Evolutionary conservation across 2,888 invertebrate species (phyloP).

Genomic region (Caenorhabditis japonica): DNA sequence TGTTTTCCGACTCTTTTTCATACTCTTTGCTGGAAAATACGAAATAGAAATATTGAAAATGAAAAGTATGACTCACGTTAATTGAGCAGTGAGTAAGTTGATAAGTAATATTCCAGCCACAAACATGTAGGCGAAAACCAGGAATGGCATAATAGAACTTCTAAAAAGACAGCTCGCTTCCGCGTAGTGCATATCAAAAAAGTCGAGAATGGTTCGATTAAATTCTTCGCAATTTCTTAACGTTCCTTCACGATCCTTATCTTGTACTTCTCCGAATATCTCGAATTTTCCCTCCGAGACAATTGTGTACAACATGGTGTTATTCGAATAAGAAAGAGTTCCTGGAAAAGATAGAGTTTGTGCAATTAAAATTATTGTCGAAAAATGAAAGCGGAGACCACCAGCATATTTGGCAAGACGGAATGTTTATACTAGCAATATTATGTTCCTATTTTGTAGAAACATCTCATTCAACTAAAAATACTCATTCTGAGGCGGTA

Average conservation of each 20-base stretch:
- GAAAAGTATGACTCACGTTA: conserved; percentile 41
- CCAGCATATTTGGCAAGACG: too few relatives aligned
- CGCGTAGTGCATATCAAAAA: conserved; percentile 32
- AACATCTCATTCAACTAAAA: too few relatives aligned
- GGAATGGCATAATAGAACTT: conserved; percentile 29
- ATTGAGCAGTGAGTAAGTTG: conserved; percentile 58
- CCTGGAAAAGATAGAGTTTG: conserved; percentile 6
- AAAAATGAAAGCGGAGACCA: background rate
- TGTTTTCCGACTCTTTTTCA: conserved; percentile 29
- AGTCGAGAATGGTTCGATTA: conserved; percentile 3
- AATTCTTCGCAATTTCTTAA: background rate
- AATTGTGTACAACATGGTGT: conserved; percentile 32
- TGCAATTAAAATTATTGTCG: background rate
- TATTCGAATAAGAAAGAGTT: background rate
- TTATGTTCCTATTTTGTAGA: too few relatives aligned
- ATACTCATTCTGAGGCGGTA: too few relatives aligned
- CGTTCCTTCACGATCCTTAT: conserved; percentile 33
- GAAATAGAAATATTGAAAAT: too few relatives aligned
- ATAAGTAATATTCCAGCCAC: conserved; percentile 54
- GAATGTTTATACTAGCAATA: too few relatives aligned
- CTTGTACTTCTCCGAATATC: conserved; percentile 58
- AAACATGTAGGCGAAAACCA: conserved; percentile 58
- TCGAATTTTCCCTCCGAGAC: conserved; percentile 55
- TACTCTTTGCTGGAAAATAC: conserved; percentile 37
- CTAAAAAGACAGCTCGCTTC: conserved; percentile 48